Evolutionary conservation across 2,888 invertebrate genomes (phyloP), one percentile per base, ranked within the genome.

Genomic region (Dryobota labecula): DNA sequence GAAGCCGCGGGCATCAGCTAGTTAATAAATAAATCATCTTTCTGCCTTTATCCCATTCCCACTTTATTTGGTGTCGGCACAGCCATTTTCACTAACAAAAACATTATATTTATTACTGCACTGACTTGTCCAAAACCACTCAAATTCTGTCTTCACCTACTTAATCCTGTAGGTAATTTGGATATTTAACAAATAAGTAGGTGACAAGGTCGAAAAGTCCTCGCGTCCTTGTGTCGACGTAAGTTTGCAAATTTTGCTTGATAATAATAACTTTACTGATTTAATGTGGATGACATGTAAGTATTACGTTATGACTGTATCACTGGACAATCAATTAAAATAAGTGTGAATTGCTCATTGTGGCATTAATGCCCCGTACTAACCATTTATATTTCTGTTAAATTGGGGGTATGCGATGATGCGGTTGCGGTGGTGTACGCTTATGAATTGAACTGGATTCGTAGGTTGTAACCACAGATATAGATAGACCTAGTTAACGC

Each of bases 281-380:
- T 73, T 64, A 43, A 65, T 49, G 36, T 49, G 8, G n/a, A 43
- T 72, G 47, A 64, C 54, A 36, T 47, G 33, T 56, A 47, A 63
- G 24, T 54, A 54, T 73, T 47, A 43, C 51, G 15, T 20, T n/a
- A 43, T 36, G 8, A 36, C 11, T 8, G 4, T 11, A 38, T 11
- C 4, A 38, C 6, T 38, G n/a, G 13, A 18, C 27, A 36, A 41
- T 36, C 2, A 73, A 43, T 60, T 60, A 20, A 53, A 18, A 53
- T 53, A 41, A 41, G 15, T 33, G 30, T 33, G 30, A 54, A 30
- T 62, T 18, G 15, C 1, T 24, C 0, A 6, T 24, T 24, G 5
- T 2, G 20, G 4, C 0, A 45, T 33, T 54, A 33, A 20, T 13
- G 64, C 64, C 64, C 72, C 74, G 54, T 47, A 47, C 27, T 15